Base-by-base conservation (phyloP, 1,140 invertebrate species). In the Theocolax elegans region DNA sequence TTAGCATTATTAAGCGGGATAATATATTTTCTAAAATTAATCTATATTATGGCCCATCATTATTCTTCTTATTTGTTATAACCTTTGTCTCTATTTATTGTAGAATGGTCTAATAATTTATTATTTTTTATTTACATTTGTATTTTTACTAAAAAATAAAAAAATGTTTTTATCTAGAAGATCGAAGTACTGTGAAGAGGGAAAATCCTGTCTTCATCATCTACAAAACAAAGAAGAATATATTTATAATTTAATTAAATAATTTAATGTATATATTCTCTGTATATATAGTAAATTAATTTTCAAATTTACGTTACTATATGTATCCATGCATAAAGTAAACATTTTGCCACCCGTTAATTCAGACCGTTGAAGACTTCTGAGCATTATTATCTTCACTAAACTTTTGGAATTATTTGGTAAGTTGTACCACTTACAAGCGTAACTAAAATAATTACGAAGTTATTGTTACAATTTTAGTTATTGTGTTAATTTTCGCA, bases 261-360 rank as follows among this genome's bases (percentile, higher is more conserved):
- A 46, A 19, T 46, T 4, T 4, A 46, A 46, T n/a, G 3, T 8
- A 8, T 15, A 46, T n/a, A n/a, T n/a, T n/a, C n/a, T n/a, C n/a
- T n/a, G n/a, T n/a, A 38, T 38, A 38, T 38, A 38, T 38, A 38
- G 12, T 6, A 38, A 38, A 38, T 38, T 7, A 38, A 12, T 38
- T 6, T 59, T 42, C 23, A 59, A 46, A 38, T 25, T 49, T 38
- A 63, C 60, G 13, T 23, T 49, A 9, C 60, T 49, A 48, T 49
- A 63, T n/a, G 60, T 63, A 23, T 63, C 60, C 60, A 63, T 63
- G 12, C 44, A 35, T 13, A 63, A 15, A 8, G 25, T 1, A 35
- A 63, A 63, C 60, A 63, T 63, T 49, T 63, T 63, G 10, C 60
- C 60, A 21, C 60, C 60, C 0, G 60, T 63, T 19, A 63, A 15